phyloP scores from a whole-genome alignment of 2,113 vertebrate genomes.

The Oenanthe melanoleuca region DNA sequence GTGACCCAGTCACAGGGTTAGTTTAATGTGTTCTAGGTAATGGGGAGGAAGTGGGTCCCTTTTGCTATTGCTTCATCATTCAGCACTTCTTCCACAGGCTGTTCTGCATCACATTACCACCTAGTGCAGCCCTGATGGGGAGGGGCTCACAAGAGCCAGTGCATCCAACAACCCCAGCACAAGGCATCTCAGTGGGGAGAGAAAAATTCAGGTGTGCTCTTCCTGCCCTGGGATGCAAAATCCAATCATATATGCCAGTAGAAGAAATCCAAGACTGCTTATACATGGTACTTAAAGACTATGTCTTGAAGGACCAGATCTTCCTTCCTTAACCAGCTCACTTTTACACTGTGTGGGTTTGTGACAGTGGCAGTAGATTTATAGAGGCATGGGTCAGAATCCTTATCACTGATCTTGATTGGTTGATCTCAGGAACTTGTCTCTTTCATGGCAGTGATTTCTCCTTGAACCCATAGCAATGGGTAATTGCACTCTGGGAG shows the following conservation, averaged over 20 bases:
- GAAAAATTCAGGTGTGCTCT: not conserved
- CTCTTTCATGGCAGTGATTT: not conserved
- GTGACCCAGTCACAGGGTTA: not conserved
- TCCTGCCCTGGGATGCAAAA: not conserved
- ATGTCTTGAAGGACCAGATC: not conserved
- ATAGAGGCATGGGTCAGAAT: not conserved
- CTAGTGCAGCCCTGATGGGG: not conserved
- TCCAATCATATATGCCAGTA: not conserved
- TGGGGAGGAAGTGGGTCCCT: not conserved
- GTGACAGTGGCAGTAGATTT: not conserved
- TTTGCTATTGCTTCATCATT: not conserved
- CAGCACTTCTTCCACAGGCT: not conserved
- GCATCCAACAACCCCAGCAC: not conserved
- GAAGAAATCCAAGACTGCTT: not conserved
- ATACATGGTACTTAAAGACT: not conserved
- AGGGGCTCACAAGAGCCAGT: not conserved
- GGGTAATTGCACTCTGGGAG: not conserved
- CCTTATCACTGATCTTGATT: not conserved
- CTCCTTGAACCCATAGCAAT: constrained; percentile 17
- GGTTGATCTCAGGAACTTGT: not conserved
- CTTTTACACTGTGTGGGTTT: not conserved
- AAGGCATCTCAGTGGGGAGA: not conserved
- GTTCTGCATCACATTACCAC: not conserved
- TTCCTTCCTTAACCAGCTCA: not conserved
- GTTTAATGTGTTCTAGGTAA: not conserved